These are phyloP conservation scores for Leptopilina drosophilae DNA, from an alignment of 2,888 invertebrate species.

Conservation along the genomic window DNA sequence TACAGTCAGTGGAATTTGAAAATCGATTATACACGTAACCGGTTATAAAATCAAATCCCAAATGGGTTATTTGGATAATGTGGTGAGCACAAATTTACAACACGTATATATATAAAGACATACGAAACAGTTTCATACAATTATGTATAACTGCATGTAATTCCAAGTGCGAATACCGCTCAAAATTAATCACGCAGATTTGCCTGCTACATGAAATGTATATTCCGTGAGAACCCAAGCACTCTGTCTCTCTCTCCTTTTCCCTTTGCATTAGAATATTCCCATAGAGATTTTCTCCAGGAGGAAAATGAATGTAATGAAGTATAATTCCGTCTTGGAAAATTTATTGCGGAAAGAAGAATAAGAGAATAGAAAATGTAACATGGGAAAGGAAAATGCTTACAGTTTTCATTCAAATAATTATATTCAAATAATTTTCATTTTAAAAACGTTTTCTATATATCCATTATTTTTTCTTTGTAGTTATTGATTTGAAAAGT, in stretches of 20 bases:
- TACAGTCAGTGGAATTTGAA: background rate
- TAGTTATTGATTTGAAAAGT: too few relatives aligned
- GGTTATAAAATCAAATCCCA: conserved; percentile 9
- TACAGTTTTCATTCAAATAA: too few relatives aligned
- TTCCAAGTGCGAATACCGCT: conserved; percentile 23
- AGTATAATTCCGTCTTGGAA: background rate
- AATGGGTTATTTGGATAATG: conserved; percentile 22
- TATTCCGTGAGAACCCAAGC: conserved; percentile 8
- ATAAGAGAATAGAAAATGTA: too few relatives aligned
- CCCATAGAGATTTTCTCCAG: conserved; percentile 18
- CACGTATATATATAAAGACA: background rate
- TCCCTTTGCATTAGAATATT: background rate
- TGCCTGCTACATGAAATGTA: background rate
- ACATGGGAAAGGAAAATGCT: too few relatives aligned
- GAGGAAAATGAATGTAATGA: background rate
- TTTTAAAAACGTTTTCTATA: too few relatives aligned
- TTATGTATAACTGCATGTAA: conserved; percentile 28
- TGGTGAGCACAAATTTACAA: background rate
- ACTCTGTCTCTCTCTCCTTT: too few relatives aligned
- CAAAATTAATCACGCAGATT: conserved; percentile 28
- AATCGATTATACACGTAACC: conserved; percentile 5
- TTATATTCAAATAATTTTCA: too few relatives aligned
- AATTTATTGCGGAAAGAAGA: background rate
- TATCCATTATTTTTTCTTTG: too few relatives aligned
- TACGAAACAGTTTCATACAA: background rate